Evolutionary conservation across 2,888 invertebrate species (phyloP).

Genomic region (Hyles lineata): DNA sequence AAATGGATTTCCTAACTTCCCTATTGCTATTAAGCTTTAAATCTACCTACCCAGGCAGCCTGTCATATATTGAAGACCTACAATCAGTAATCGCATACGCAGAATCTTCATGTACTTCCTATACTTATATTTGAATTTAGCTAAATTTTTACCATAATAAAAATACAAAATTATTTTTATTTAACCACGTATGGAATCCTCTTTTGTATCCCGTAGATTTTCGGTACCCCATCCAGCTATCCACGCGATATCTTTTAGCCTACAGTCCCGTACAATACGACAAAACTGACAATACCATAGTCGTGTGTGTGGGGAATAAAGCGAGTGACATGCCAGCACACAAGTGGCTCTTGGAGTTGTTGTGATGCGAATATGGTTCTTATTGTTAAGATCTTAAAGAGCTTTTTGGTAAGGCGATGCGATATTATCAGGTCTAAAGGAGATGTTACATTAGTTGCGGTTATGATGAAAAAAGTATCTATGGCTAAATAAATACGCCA

Average conservation of each 20-base stretch:
- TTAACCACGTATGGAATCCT: too few species aligned
- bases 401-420: background rate
- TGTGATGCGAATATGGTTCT: constrained; percentile 39
- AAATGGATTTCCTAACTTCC: too few species aligned
- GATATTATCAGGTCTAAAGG: background rate
- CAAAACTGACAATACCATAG: constrained; percentile 60
- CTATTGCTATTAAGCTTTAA: too few species aligned
- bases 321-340: constrained; percentile 40
- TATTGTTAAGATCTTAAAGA: constrained; percentile 34
- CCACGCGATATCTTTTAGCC: constrained; percentile 46
- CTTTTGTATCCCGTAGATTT: background rate
- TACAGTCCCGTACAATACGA: constrained; percentile 63
- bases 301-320: constrained; percentile 53
- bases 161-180: too few species aligned
- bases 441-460: constrained; percentile 1
- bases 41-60: too few species aligned
- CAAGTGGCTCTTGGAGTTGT: constrained; percentile 41
- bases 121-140: too few species aligned
- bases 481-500: too few species aligned
- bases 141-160: too few species aligned
- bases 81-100: too few species aligned
- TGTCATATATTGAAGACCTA: too few species aligned
- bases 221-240: constrained; percentile 4
- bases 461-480: background rate
- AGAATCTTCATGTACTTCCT: too few species aligned